Percentiles rank a stretch among this genome's conserved stretches.
Evolutionary conservation across 2,888 invertebrate species (phyloP).

Genomic region (Uropetala carovei): DNA sequence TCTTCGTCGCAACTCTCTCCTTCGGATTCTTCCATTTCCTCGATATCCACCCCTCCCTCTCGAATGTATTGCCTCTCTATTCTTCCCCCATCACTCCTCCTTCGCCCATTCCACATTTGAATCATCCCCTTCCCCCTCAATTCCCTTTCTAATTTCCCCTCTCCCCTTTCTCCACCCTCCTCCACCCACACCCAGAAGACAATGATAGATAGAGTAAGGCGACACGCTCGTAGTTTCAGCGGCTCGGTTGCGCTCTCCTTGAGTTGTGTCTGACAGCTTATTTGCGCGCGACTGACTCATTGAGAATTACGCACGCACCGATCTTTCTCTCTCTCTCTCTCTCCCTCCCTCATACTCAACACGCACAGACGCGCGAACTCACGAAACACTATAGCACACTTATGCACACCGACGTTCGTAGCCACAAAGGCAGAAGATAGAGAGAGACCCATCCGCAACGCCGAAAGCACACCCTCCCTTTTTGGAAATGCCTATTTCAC

Average conservation of each 20-base stretch:
- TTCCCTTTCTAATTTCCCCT: not conserved
- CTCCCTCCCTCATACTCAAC: not conserved
- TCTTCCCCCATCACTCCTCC: not conserved
- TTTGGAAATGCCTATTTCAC: not conserved
- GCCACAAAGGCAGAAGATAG: too few species aligned
- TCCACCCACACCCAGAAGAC: not conserved
- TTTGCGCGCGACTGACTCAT: slow-evolving; percentile 16
- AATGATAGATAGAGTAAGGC: not conserved
- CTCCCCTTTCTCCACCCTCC: not conserved
- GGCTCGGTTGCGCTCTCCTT: not conserved
- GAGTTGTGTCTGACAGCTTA: slow-evolving; percentile 1
- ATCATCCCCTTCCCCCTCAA: not conserved
- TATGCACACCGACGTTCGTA: too few species aligned
- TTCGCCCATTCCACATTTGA: not conserved
- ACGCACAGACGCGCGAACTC: not conserved
- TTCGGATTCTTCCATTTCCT: not conserved
- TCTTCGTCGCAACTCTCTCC: not conserved
- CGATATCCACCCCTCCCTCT: not conserved
- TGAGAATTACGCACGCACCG: not conserved
- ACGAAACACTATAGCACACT: not conserved
- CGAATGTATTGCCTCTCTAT: not conserved
- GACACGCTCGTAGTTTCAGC: slow-evolving; percentile 16
- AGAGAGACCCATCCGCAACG: not conserved
- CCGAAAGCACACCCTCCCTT: not conserved
- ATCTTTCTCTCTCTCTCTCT: too few species aligned